Percentiles rank a stretch among this genome's conserved stretches.
Conservation (phyloP, 2,797 vertebrate species). For the Setipinna tenuifilis region DNA sequence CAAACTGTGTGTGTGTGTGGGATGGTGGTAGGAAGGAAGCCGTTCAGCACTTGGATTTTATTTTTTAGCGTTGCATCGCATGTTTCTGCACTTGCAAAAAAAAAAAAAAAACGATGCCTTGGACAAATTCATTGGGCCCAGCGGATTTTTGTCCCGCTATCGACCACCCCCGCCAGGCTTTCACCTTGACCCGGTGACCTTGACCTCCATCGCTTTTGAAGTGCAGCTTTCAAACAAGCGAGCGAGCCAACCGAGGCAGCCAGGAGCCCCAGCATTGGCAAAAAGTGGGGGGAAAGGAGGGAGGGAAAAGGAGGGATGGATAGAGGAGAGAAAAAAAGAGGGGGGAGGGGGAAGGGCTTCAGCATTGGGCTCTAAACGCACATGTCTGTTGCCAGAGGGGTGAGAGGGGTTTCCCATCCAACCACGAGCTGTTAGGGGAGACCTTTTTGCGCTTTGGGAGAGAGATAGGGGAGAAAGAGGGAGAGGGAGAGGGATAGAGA, state of each 20-base stretch:
- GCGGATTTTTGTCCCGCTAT: not conserved
- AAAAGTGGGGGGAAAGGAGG: not conserved
- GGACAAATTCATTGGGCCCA: not conserved
- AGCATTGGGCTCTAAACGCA: slow-evolving; percentile 49
- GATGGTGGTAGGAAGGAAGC: not conserved
- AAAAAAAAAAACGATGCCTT: not conserved
- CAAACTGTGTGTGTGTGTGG: not conserved
- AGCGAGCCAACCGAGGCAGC: not conserved
- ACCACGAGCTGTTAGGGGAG: slow-evolving; percentile 5
- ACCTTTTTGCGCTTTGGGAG: not conserved
- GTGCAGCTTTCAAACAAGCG: slow-evolving; percentile 13
- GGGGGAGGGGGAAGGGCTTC: not conserved
- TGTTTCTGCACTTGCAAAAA: not conserved
- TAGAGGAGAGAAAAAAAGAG: not conserved
- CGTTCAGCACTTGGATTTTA: not conserved
- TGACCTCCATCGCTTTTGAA: slow-evolving; percentile 38
- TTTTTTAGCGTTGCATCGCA: not conserved
- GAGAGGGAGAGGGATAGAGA: not conserved
- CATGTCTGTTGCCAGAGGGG: slow-evolving; percentile 45
- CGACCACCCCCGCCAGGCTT: not conserved
- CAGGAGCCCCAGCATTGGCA: not conserved
- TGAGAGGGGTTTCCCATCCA: slow-evolving; percentile 13
- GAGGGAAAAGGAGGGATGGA: not conserved
- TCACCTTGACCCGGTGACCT: slow-evolving; percentile 31
- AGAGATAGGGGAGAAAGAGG: not conserved